Base-by-base conservation (phyloP, 2,797 vertebrate species). In the Acipenser oxyrinchus region DNA sequence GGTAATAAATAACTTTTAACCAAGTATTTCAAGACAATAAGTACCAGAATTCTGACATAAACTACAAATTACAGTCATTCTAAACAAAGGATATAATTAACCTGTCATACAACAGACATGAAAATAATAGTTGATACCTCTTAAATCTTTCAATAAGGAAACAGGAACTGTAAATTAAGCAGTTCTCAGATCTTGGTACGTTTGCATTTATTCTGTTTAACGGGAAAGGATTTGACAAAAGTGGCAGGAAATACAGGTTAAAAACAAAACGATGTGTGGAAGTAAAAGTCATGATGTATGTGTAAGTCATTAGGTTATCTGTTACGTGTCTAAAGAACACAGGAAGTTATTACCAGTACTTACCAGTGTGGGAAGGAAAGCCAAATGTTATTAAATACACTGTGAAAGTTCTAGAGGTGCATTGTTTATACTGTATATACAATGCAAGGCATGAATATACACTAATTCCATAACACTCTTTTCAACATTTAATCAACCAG, bases 231-330 rank as follows among this genome's bases (percentile, higher is more conserved):
- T 6, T 51, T 64, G 48, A 60, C 62, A 68, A 18, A 8, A 57
- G 51, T 57, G 23, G 15, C 51, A 8, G 11, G 51, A 18, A 12
- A 23, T 13, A 52, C 51, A 62, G 8, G n/a, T 12, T 50, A 8
- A 7, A 15, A 49, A 62, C 15, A 53, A 52, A 52, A 23, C 53
- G 18, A 73, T 70, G 69, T 72, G 68, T 70, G 64, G 68, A 3
- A 10, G 13, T 50, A 63, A 63, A 58, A 64, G 62, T 23, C 73
- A 74, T 83, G 77, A 86, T 84, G 72, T 78, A 85, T 87, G 70
- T 81, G 67, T 66, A 72, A 85, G 82, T 83, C 78, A 77, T 62
- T 64, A 76, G 71, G 76, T 79, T 80, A 84, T 82, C 79, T 72
- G 50, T 61, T 68, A 60, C 51, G 52, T 73, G 75, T 77, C 70